phyloP scores from a whole-genome alignment of 1,140 invertebrate genomes.

The Musca vetustissima region DNA sequence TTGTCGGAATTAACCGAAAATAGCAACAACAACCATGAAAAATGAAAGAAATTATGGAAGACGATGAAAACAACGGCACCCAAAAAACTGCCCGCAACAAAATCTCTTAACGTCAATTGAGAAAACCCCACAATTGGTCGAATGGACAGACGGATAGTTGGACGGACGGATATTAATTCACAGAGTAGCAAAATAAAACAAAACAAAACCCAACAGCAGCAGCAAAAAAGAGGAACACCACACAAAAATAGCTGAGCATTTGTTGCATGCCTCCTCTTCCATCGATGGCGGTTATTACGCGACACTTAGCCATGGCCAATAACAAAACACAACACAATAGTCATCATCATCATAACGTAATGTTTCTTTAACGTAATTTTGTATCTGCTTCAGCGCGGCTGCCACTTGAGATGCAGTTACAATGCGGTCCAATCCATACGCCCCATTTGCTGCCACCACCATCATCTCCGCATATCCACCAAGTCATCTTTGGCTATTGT shows the following conservation, averaged over 20 bases:
- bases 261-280: constrained; percentile 21
- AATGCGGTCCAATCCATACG: no score
- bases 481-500: constrained; percentile 12
- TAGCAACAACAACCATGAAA: no score
- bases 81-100: no score
- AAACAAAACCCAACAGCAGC: not conserved
- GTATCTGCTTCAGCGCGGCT: no score
- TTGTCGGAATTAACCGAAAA: not conserved
- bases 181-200: not conserved
- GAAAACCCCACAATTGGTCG: no score
- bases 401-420: no score
- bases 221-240: no score
- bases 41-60: not conserved
- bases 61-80: no score
- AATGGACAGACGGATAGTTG: no score
- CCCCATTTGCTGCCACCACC: no score
- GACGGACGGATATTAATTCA: no score
- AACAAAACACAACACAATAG: constrained; percentile 1
- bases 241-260: not conserved
- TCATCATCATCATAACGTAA: constrained; percentile 21
- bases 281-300: constrained; percentile 13
- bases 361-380: constrained; percentile 6
- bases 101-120: no score
- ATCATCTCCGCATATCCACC: not conserved
- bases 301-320: not conserved